Base-by-base conservation (phyloP, 2,888 invertebrate genomes). In the Gastrophysa polygoni region DNA sequence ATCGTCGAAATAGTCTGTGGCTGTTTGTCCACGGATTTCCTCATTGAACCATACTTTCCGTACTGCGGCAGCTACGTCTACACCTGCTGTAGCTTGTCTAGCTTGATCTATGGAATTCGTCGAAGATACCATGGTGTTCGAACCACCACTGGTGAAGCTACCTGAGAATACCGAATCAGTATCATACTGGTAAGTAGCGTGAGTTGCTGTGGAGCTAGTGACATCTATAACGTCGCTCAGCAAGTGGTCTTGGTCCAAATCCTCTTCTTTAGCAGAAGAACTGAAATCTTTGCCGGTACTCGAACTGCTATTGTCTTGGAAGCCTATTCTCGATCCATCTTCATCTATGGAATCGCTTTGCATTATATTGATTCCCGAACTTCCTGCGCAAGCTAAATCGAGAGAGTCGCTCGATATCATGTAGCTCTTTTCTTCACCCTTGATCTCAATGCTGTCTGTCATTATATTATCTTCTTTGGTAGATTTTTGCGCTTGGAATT, bases 101-200 rank as follows among this genome's bases (percentile, higher is more conserved):
- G 84, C 77, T 10, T 87, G 87, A 75, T 89, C 90, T 72, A 90
- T 80, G 18, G 88, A 89, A 74, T 91, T 91, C 69, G 89, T 84
- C 16, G 90, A 90, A 20, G 93, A 92, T 57, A 93, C 91, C 86
- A 93, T 88, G 11, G 93, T 93, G 79, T 92, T 92, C 59, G 93
- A 93, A 69, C 92, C 92, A 67, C 87, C 88, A 79, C 93, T 93
- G 17, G 93, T 92, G 57, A 92, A 87, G 79, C 93, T 93, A 57
- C 92, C 92, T 0, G 93, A 92, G 89, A 92, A 92, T 38, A 92
- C 88, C 0, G 93, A 93, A 75, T 93, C 92, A 0, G 90, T 90
- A 79, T 93, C 92, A 69, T 90, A 91, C 77, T 92, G 92, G 76
- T 91, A 92, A 0, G 92, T 92, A 10, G 92, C 93, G 71, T 92